Evolutionary conservation across 2,113 vertebrate species (phyloP).

Genomic region (Cacatua alba): DNA sequence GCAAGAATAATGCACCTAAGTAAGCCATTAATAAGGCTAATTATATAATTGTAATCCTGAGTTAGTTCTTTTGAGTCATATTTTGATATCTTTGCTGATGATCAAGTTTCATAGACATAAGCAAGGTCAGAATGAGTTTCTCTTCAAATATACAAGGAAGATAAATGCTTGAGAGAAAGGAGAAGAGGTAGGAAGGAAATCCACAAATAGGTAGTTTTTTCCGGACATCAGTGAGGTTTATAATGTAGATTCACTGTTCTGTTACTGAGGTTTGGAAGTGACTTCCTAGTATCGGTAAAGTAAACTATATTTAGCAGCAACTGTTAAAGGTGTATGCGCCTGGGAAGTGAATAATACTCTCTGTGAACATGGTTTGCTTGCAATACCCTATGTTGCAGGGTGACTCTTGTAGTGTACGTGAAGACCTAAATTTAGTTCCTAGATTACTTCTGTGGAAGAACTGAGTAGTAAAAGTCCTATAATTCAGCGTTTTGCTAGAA

Average conservation of each 20-base stretch:
- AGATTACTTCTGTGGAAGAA: neutral
- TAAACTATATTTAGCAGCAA: neutral
- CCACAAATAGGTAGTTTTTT: neutral
- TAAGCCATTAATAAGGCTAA: neutral
- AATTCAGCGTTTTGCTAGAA: conserved; percentile 15
- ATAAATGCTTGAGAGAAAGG: neutral
- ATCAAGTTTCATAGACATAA: neutral
- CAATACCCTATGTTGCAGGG: neutral
- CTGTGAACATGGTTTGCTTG: neutral
- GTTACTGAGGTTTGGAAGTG: neutral
- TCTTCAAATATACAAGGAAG: neutral
- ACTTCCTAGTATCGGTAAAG: conserved; percentile 10
- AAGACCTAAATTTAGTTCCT: neutral
- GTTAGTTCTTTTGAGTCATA: neutral
- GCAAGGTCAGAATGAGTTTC: neutral
- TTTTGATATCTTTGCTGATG: neutral
- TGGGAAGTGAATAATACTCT: neutral
- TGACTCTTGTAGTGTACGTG: neutral
- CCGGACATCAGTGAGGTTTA: neutral
- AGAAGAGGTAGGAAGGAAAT: neutral
- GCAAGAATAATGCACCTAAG: neutral
- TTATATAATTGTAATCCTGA: neutral
- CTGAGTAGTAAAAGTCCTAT: neutral
- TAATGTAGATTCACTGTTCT: neutral
- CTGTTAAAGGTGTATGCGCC: neutral